Evolutionary conservation across 2,113 vertebrate genomes (phyloP), one percentile per base, ranked within the genome.

Genomic region (Diphyllodes magnificus): DNA sequence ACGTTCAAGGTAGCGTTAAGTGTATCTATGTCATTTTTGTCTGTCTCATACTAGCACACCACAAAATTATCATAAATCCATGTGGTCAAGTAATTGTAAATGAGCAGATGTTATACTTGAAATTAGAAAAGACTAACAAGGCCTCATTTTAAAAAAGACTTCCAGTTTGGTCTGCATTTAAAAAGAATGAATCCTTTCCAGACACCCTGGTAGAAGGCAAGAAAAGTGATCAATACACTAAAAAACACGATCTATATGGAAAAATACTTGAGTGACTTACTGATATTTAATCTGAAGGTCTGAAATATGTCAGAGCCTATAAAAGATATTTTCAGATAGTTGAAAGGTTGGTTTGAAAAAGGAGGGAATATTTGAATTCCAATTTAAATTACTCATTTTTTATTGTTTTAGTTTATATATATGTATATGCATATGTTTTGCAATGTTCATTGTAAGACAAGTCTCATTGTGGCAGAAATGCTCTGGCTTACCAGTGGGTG

Each of bases 101-200:
- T 61, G 47, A n/a, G 4, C 2, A 70, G 35, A 50, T 13, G 7
- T 20, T 40, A 44, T 31, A 28, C 9, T 53, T 0, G 0, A 84
- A 84, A 40, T 31, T 57, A 23, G 11, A 40, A 78, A 81, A 37
- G 6, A 40, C 13, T 28, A 37, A 2, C 7, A 89, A 69, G 15
- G 1, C 5, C 16, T 51, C 56, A 56, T 57, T 70, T 73, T 65
- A 87, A 61, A 47, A 78, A 56, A 21, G 2, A 8, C 28, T 2
- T 50, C 15, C 15, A 23, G 3, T 70, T 70, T 70, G 9, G 3
- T 54, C 22, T 73, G 6, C 11, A 45, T 81, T 88, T 80, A 54
- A 79, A 85, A 33, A 40, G 6, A 65, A 83, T 35, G 0, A 27
- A 30, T 4, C 11, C 7, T 81, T 87, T 71, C 24, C 17, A 63